phyloP scores from a whole-genome alignment of 2,888 invertebrate species.

The Cryptus armator region DNA sequence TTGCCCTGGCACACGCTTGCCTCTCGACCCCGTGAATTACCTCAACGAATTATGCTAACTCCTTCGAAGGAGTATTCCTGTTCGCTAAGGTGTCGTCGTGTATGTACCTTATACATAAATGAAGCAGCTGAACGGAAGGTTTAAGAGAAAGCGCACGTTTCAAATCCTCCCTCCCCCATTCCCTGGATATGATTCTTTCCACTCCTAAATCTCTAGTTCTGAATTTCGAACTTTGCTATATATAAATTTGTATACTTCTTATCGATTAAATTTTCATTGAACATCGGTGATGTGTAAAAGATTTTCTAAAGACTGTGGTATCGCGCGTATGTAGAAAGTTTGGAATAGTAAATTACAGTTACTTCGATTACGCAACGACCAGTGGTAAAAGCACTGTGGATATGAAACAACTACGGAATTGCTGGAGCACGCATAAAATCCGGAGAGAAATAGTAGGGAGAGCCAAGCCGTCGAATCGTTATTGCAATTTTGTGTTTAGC shows the following conservation, averaged over 20 bases:
- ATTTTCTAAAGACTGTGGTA: neutral
- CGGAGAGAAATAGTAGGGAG: constrained; percentile 20
- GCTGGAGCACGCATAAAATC: constrained; percentile 48
- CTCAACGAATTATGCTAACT: constrained; percentile 75
- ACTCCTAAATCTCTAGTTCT: neutral
- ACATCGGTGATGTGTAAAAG: neutral
- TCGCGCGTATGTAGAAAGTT: neutral
- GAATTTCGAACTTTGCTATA: neutral
- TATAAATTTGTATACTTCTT: neutral
- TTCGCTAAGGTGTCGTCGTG: constrained; percentile 23
- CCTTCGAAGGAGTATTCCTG: constrained; percentile 39
- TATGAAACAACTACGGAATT: constrained; percentile 29
- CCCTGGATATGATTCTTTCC: neutral
- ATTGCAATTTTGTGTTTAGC: constrained; percentile 60
- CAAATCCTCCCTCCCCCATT: neutral
- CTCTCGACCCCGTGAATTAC: constrained; percentile 64
- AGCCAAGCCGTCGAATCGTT: constrained; percentile 54
- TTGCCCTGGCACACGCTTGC: constrained; percentile 67
- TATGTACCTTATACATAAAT: neutral
- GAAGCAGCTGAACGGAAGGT: constrained; percentile 45
- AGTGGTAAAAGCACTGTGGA: constrained; percentile 10
- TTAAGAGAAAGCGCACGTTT: constrained; percentile 25
- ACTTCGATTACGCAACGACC: neutral
- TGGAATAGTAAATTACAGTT: neutral
- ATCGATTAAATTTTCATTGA: neutral